phyloP scores from a whole-genome alignment of 2,888 invertebrate species.

The Oconnorella tubifera region DNA sequence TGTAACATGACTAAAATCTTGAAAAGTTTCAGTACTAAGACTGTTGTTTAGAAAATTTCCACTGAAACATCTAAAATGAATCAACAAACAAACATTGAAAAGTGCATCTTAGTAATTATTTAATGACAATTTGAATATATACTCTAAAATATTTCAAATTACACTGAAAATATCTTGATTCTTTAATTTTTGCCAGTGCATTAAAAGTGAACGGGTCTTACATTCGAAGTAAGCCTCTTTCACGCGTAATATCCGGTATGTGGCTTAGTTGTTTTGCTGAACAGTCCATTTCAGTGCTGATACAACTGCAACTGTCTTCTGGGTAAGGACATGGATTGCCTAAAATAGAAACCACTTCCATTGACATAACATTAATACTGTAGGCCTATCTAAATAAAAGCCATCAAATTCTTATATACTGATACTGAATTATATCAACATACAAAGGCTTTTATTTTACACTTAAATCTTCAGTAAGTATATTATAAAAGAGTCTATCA shows the following conservation, averaged over 20 bases:
- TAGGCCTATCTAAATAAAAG: too few species aligned
- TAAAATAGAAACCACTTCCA: constrained; percentile 39
- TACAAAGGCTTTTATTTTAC: too few species aligned
- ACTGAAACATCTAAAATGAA: constrained; percentile 8
- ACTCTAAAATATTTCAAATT: too few species aligned
- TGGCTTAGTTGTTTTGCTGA: neutral
- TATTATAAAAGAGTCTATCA: too few species aligned
- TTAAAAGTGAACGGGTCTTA: too few species aligned
- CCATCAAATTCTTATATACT: too few species aligned
- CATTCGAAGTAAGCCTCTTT: constrained; percentile 4
- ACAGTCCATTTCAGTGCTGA: constrained; percentile 57
- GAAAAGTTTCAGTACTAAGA: neutral
- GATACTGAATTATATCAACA: too few species aligned
- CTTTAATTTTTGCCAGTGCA: too few species aligned
- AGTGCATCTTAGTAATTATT: neutral
- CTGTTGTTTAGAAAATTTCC: constrained; percentile 5
- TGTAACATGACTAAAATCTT: constrained; percentile 6
- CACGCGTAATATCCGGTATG: neutral
- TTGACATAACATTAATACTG: too few species aligned
- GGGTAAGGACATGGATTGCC: constrained; percentile 55
- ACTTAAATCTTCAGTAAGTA: too few species aligned
- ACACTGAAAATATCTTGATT: too few species aligned
- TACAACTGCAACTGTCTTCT: constrained; percentile 53
- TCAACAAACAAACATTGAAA: neutral
- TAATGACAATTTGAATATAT: too few species aligned